Percentiles rank a stretch among this genome's conserved stretches.
These are phyloP conservation scores for Drosophila mercatorum DNA, from an alignment of 2,888 invertebrate species.

Conservation along the genomic window DNA sequence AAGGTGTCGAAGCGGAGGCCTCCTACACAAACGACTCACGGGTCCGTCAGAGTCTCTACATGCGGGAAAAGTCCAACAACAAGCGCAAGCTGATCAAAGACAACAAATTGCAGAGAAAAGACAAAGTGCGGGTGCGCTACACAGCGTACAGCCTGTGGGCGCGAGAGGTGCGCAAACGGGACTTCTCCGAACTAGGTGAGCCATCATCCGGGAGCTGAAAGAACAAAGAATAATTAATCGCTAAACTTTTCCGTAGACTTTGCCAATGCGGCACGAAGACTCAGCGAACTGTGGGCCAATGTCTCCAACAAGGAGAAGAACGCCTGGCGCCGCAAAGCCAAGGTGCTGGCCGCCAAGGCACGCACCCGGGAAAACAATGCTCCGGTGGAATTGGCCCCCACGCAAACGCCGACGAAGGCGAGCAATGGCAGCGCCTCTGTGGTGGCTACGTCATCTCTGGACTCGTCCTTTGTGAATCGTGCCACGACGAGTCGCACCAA, in stretches of 20 bases:
- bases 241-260: slow-evolving; percentile 86
- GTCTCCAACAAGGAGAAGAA: slow-evolving; percentile 89
- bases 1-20: slow-evolving; percentile 75
- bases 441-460: not conserved
- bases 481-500: slow-evolving; percentile 81
- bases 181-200: slow-evolving; percentile 72
- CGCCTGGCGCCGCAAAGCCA: slow-evolving; percentile 93
- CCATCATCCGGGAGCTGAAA: not conserved
- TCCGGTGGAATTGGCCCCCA: slow-evolving; percentile 2
- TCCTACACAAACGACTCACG: slow-evolving; percentile 73
- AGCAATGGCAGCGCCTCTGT: slow-evolving; percentile 33
- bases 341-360: slow-evolving; percentile 83
- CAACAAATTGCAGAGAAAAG: slow-evolving; percentile 91
- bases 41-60: slow-evolving; percentile 87
- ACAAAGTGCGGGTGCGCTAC: slow-evolving; percentile 91
- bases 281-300: slow-evolving; percentile 95
- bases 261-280: slow-evolving; percentile 91
- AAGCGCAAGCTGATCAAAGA: slow-evolving; percentile 91
- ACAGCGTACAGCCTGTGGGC: slow-evolving; percentile 97
- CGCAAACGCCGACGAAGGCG: not conserved
- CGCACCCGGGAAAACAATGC: slow-evolving; percentile 60
- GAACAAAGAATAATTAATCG: not conserved
- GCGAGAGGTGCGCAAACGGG: slow-evolving; percentile 89
- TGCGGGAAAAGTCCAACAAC: slow-evolving; percentile 91
- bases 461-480: slow-evolving; percentile 71